Base-by-base conservation (phyloP, 1,140 invertebrate genomes). In the Hypsibius dujardini region DNA sequence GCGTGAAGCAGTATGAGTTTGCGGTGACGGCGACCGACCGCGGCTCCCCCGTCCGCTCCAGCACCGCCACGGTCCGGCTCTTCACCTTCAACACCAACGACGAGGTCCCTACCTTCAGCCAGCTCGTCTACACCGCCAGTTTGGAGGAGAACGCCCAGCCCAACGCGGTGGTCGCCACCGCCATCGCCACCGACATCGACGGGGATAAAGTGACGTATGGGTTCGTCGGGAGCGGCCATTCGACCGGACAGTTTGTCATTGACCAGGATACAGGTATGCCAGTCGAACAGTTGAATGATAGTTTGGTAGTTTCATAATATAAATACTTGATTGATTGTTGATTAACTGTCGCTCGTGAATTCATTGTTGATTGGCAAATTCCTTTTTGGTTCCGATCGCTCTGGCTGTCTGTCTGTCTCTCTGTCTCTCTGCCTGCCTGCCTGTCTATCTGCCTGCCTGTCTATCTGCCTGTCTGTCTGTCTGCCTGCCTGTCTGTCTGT, bases 61-160 rank as follows among this genome's bases (percentile, higher is more conserved):
- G 91, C 45, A 90, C 89, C 1, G 90, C 91, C 0, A 94, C 90
- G 0, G 90, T 94, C 3, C 84, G 92, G 70, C 87, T 95, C 73
- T 95, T 94, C 77, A 95, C 92, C 1, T 93, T 94, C 77, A 95
- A 94, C 77, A 93, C 92, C 80, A 95, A 95, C 79, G 92, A 95
- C 76, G 92, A 94, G 81, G 90, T 93, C 78, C 92, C 92, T 0
- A 94, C 93, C 79, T 95, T 94, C 79, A 93, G 90, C 1, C 92
- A 95, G 75, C 90, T 93, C 82, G 92, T 95, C 0, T 95, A 95
- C 77, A 94, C 91, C 1, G 91, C 92, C 0, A 95, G 94, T 80
- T 90, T 94, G 1, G 91, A 95, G 78, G 92, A 94, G 80, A 95
- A 94, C 79, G 91, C 91, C 14, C 91, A 91, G 1, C 89, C 90